Evolutionary conservation across 2,888 invertebrate species (phyloP).

Genomic region (Drosophila neonasuta): DNA sequence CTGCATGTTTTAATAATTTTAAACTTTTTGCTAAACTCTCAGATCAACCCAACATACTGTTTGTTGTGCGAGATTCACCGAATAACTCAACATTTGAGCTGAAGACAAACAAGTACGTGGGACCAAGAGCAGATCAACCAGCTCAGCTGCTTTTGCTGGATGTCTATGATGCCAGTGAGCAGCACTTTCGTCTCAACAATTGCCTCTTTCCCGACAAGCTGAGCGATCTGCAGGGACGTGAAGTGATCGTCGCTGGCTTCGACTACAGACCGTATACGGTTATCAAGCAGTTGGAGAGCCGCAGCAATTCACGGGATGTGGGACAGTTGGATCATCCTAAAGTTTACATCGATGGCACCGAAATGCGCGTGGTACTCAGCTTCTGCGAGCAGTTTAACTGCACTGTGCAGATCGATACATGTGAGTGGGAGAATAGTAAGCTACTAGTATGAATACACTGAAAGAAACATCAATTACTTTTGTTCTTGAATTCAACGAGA

Average conservation of each 20-base stretch:
- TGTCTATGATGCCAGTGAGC: constrained; percentile 51
- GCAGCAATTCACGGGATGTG: constrained; percentile 58
- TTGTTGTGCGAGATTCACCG: constrained; percentile 54
- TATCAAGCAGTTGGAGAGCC: constrained; percentile 69
- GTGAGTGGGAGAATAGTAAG: constrained; percentile 52
- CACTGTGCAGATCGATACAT: constrained; percentile 80
- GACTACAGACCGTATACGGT: constrained; percentile 79
- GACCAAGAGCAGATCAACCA: constrained; percentile 62
- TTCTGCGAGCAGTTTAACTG: constrained; percentile 83
- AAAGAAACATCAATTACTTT: no score
- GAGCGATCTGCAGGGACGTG: constrained; percentile 71
- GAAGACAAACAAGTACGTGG: constrained; percentile 80
- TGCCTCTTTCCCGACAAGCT: constrained; percentile 78
- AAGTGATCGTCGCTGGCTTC: constrained; percentile 76
- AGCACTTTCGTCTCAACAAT: constrained; percentile 44
- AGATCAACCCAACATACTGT: constrained; percentile 77
- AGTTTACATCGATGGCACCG: constrained; percentile 84
- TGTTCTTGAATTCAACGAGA: no score
- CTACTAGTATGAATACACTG: no score
- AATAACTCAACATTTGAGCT: constrained; percentile 61
- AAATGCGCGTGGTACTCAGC: constrained; percentile 80
- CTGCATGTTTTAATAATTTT: neutral
- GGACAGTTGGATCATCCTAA: constrained; percentile 38
- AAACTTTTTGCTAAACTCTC: neutral
- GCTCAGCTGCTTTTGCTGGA: constrained; percentile 64